A percentile compares a stretch with the other conserved stretches of the same genome.
These are phyloP conservation scores for Cebidichthys violaceus DNA, from an alignment of 2,113 vertebrate species.

Conservation along the genomic window DNA sequence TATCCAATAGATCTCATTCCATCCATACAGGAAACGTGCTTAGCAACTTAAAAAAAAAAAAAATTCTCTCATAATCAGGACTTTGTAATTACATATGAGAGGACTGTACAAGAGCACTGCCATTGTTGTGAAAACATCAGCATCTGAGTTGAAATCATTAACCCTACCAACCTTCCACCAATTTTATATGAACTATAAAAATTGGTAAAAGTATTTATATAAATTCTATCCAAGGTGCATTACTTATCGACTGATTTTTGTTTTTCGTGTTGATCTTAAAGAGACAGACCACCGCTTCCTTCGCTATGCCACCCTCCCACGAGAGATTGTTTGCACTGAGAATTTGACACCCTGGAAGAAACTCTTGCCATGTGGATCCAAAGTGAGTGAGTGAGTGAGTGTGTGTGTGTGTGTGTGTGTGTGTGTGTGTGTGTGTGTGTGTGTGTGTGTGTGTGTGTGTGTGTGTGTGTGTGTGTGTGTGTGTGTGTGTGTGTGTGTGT, in stretches of 20 bases:
- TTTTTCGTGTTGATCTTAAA: conserved; percentile 64
- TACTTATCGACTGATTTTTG: not conserved
- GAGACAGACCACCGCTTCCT: conserved; percentile 92
- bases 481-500: not conserved
- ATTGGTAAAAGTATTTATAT: too few relatives aligned
- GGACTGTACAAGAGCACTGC: not conserved
- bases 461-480: not conserved
- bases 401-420: not conserved
- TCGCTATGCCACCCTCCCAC: conserved; percentile 92
- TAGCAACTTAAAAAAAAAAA: not conserved
- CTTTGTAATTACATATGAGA: not conserved
- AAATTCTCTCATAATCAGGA: not conserved
- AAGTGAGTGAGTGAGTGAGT: conserved; percentile 81
- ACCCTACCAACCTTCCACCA: not conserved
- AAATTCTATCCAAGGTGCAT: not conserved
- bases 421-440: not conserved
- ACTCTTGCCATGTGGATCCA: conserved; percentile 95
- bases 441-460: not conserved
- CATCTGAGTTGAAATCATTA: not conserved
- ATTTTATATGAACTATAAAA: not conserved
- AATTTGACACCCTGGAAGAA: conserved; percentile 99
- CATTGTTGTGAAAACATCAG: not conserved
- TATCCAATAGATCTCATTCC: not conserved
- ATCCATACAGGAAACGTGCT: not conserved
- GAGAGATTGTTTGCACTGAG: conserved; percentile 97